Percentiles rank a stretch among this genome's conserved stretches.
phyloP scores from a whole-genome alignment of 2,888 invertebrate species.

The Gasteruption jaculator region DNA sequence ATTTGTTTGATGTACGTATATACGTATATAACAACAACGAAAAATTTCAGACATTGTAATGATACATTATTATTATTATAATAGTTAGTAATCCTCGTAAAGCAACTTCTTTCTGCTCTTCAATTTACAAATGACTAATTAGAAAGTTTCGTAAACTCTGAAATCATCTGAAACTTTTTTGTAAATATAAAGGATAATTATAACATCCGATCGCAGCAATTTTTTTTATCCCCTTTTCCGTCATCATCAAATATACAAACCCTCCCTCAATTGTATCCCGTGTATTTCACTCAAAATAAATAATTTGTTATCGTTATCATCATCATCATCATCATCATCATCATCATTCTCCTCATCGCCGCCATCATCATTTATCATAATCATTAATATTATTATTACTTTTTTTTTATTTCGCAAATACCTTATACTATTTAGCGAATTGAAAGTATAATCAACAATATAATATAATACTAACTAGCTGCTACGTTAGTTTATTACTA shows the following conservation, averaged over 20 bases:
- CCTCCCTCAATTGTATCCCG: constrained; percentile 22
- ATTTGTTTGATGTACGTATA: too few species aligned
- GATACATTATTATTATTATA: too few species aligned
- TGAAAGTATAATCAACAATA: constrained; percentile 34
- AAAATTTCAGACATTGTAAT: too few species aligned
- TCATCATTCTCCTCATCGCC: too few species aligned
- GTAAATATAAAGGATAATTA: constrained; percentile 34
- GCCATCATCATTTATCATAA: too few species aligned
- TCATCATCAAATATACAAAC: constrained; percentile 46
- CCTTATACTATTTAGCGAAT: constrained; percentile 20
- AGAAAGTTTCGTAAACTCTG: constrained; percentile 43
- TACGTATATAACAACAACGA: too few species aligned
- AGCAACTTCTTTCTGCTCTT: constrained; percentile 37
- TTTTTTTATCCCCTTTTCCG: too few species aligned
- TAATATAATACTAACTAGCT: constrained; percentile 27
- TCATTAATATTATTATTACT: constrained; percentile 1
- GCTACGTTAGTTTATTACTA: constrained; percentile 34
- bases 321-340: too few species aligned
- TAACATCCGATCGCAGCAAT: constrained; percentile 27
- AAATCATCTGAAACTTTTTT: constrained; percentile 34
- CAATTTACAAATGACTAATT: constrained; percentile 35
- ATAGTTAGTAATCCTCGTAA: constrained; percentile 37
- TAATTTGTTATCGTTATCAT: constrained; percentile 32
- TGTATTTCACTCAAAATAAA: constrained; percentile 34
- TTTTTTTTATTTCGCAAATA: background rate